Evolutionary conservation across 2,888 invertebrate genomes (phyloP), one percentile per base, ranked within the genome.

Genomic region (Thymelicus sylvestris): DNA sequence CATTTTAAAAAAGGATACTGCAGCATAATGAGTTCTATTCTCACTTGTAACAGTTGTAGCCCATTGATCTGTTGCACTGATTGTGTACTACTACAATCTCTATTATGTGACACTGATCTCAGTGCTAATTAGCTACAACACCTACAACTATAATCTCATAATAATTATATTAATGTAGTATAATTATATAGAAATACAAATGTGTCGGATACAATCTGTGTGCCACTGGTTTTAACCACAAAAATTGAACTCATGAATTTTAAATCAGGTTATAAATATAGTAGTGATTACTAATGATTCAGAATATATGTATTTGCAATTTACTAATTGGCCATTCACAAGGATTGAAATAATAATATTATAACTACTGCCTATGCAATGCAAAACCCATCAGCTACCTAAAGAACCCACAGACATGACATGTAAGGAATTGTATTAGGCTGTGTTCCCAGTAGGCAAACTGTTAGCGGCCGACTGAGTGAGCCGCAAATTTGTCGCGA

Each of bases 371-470:
- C 3, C 19, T 55, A 55, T 10, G 55, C 55, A 55, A 5, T 24
- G 12, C 2, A 24, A 24, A 12, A 19, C 15, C 8, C 47, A 47
- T 12, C 10, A 52, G 6, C 7, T 52, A 2, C 2, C 15, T 1
- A 19, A 15, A 7, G 15, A 19, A 52, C 2, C 2, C 59, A n/a
- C 19, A 41, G 60, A 60, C 0, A 1, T 60, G 60, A 60, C 13
- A 1, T 60, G 60, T 60, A 60, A 41, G 31, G 7, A 57, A 57
- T 38, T 60, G 15, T 41, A 60, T 60, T n/a, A n/a, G n/a, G n/a
- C n/a, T n/a, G n/a, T n/a, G n/a, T n/a, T n/a, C n/a, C n/a, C n/a
- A n/a, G n/a, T n/a, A n/a, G n/a, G n/a, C n/a, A n/a, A n/a, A n/a
- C n/a, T n/a, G n/a, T n/a, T n/a, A n/a, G n/a, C n/a, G n/a, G n/a